phyloP scores from a whole-genome alignment of 1,140 invertebrate genomes.

The Limonius californicus region DNA sequence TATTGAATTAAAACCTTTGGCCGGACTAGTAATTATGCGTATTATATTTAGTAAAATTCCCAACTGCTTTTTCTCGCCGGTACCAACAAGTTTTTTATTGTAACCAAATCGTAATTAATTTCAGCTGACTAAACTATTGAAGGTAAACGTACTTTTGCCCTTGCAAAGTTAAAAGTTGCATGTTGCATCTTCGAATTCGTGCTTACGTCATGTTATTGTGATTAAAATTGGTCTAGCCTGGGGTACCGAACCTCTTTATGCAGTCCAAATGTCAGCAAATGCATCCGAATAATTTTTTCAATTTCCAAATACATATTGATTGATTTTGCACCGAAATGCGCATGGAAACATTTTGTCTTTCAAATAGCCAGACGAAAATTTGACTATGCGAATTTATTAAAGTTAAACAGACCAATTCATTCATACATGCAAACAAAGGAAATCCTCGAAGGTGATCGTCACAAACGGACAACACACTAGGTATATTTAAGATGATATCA shows the following conservation, averaged over 20 bases:
- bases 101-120: conserved; percentile 5
- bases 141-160: conserved; percentile 17
- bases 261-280: conserved; percentile 8
- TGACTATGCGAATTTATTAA: not conserved
- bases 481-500: no score
- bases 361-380: not conserved
- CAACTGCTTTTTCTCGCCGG: not conserved
- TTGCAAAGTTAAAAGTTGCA: conserved; percentile 14
- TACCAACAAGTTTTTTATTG: not conserved
- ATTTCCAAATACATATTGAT: not conserved
- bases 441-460: no score
- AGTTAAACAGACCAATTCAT: not conserved
- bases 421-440: not conserved
- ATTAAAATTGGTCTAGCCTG: conserved; percentile 12
- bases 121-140: not conserved
- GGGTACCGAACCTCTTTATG: conserved; percentile 6
- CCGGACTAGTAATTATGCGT: no score
- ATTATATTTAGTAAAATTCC: no score
- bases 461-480: no score
- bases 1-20: no score
- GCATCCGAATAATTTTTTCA: not conserved
- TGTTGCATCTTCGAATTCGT: conserved; percentile 12
- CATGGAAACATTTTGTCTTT: not conserved
- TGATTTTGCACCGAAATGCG: not conserved
- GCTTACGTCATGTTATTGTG: conserved; percentile 14